Evolutionary conservation across 1,140 invertebrate species (phyloP).

Genomic region (Saccostrea echinata): DNA sequence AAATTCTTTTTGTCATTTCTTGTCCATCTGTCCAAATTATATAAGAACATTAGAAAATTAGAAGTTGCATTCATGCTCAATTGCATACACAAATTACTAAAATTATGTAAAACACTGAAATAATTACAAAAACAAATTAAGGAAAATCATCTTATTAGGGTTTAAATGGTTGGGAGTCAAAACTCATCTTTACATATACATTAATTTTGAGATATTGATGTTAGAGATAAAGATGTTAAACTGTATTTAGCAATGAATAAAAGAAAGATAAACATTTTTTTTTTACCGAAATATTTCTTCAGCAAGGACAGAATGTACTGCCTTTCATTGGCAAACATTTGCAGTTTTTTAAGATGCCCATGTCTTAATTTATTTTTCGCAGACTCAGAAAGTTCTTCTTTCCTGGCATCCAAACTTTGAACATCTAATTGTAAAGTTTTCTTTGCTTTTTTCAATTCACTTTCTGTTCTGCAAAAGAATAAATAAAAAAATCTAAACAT

Average conservation of each 20-base stretch:
- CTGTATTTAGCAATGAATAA: background rate
- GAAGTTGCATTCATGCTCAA: background rate
- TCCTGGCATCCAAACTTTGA: background rate
- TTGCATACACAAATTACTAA: background rate
- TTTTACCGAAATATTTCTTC: constrained; percentile 5
- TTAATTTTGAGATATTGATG: too few species aligned
- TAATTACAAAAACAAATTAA: too few species aligned
- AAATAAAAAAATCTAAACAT: background rate
- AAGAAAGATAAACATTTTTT: constrained; percentile 1
- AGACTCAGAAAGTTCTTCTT: background rate
- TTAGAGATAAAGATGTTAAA: background rate
- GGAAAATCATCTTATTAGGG: too few species aligned
- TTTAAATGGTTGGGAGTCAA: too few species aligned
- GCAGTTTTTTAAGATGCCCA: background rate
- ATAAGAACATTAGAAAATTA: background rate
- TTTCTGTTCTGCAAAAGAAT: constrained; percentile 2
- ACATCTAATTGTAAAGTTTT: background rate
- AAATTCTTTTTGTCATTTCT: constrained; percentile 6
- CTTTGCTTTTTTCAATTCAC: background rate
- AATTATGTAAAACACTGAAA: background rate
- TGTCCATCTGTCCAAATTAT: background rate
- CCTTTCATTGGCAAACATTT: constrained; percentile 10
- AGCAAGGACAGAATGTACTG: constrained; percentile 8
- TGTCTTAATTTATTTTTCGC: background rate
- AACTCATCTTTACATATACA: too few species aligned